phyloP scores from a whole-genome alignment of 1,140 invertebrate genomes.

The Coptotermes formosanus region DNA sequence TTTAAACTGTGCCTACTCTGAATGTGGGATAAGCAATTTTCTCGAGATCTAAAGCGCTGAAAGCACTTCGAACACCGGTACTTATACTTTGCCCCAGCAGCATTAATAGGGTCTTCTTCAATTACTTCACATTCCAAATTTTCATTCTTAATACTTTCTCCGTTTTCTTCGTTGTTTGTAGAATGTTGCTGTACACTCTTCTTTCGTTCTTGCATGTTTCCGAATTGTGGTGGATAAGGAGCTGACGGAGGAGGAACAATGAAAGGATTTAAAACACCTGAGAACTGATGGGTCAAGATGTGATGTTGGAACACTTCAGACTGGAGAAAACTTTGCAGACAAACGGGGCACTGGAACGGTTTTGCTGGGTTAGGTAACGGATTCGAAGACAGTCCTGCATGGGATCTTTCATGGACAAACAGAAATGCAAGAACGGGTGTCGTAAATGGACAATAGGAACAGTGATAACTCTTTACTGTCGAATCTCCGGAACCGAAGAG shows the following conservation, averaged over 20 bases:
- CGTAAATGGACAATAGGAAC: conserved; percentile 85
- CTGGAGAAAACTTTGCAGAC: conserved; percentile 56
- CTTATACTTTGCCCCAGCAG: conserved; percentile 35
- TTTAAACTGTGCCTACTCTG: conserved; percentile 44
- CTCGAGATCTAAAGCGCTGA: conserved; percentile 46
- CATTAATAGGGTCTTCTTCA: conserved; percentile 1
- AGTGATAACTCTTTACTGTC: conserved; percentile 73
- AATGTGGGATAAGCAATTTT: conserved; percentile 47
- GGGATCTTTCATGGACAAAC: conserved; percentile 86
- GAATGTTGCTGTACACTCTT: background rate
- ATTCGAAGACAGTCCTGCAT: conserved; percentile 50
- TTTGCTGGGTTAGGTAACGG: conserved; percentile 26
- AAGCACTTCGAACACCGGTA: conserved; percentile 53
- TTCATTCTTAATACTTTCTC: background rate
- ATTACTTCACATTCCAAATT: background rate
- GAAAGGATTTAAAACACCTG: conserved; percentile 51
- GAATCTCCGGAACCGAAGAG: conserved; percentile 40
- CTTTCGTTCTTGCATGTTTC: background rate
- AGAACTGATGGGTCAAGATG: conserved; percentile 58
- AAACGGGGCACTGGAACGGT: conserved; percentile 58
- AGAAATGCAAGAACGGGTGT: conserved; percentile 84
- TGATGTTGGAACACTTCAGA: conserved; percentile 60
- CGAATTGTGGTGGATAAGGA: background rate
- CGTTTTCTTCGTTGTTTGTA: background rate
- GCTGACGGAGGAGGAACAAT: conserved; percentile 30